phyloP scores from a whole-genome alignment of 2,113 vertebrate species.

The Actinemys pallida region DNA sequence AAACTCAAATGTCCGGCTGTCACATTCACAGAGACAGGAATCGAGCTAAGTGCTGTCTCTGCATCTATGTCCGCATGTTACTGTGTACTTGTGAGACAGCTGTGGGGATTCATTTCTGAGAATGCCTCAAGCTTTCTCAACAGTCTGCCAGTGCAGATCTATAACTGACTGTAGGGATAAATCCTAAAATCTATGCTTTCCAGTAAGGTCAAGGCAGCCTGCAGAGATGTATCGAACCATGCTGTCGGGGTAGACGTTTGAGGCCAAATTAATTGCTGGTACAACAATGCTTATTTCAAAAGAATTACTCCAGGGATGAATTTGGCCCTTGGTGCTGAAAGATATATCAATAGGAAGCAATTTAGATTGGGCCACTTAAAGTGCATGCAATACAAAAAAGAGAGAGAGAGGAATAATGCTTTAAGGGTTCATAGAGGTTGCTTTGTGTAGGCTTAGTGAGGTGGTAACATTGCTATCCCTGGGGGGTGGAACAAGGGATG shows the following conservation, averaged over 20 bases:
- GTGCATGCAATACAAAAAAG: constrained; percentile 64
- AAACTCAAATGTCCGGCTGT: background rate
- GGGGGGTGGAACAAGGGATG: constrained; percentile 18
- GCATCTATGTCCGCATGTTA: constrained; percentile 53
- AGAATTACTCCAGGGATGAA: constrained; percentile 68
- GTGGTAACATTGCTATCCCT: constrained; percentile 27
- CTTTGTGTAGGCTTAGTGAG: constrained; percentile 37
- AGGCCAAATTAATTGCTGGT: constrained; percentile 61
- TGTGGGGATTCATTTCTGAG: constrained; percentile 71
- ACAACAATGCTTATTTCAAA: constrained; percentile 59
- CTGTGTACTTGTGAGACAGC: constrained; percentile 21
- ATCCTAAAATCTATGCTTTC: constrained; percentile 76
- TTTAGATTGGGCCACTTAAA: constrained; percentile 74
- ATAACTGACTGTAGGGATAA: constrained; percentile 73
- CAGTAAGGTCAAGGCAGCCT: constrained; percentile 74
- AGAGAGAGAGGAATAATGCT: constrained; percentile 38
- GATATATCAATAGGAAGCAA: constrained; percentile 78
- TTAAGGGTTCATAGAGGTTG: constrained; percentile 55
- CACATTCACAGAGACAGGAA: constrained; percentile 57
- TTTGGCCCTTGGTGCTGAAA: constrained; percentile 67
- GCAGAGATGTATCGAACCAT: constrained; percentile 73
- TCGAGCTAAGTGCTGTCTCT: constrained; percentile 56
- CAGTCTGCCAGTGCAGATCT: constrained; percentile 66
- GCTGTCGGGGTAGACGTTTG: constrained; percentile 59
- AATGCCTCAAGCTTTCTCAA: constrained; percentile 68